Evolutionary conservation across 2,113 vertebrate genomes (phyloP), one percentile per base, ranked within the genome.

Genomic region (Antechinus flavipes): DNA sequence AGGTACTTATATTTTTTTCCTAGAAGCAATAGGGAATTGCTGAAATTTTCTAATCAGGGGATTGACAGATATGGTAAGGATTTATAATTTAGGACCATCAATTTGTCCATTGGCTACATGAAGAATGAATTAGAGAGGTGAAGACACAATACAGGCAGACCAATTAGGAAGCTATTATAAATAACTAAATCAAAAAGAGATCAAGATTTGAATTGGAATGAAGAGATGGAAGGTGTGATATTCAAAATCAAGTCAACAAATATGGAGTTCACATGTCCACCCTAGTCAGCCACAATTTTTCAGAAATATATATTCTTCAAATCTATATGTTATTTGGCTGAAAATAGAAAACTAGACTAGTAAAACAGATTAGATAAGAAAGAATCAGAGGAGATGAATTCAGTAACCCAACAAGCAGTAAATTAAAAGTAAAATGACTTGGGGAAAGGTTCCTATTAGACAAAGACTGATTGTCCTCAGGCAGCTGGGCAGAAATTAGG

Each of bases 191-290:
- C 35, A n/a, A 76, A 4, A 5, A 76, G 16, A n/a, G 16, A n/a
- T n/a, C 35, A 76, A 76, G 35, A 76, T n/a, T 76, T n/a, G 68
- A 76, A 76, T 76, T 76, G 61, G 68, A n/a, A 5, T n/a, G 68
- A 76, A 76, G 68, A 76, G 30, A 16, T n/a, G 1, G 35, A 76
- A 76, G 4, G 5, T n/a, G 35, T 8, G 68, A 76, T n/a, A 76
- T 76, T 96, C 89, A 93, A 91, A 96, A 92, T 95, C 93, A 56
- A 91, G 89, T 92, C 89, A 42, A 91, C 84, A 95, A 91, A n/a
- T 93, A 8, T 46, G 84, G 68, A 92, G 90, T 94, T 94, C 90
- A 54, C 52, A 90, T 22, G 47, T 14, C 68, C n/a, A 22, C 16
- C 35, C 5, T n/a, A 76, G 35, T 19, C 11, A 68, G 12, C 16